Evolutionary conservation across 2,113 vertebrate species (phyloP), one percentile per base, ranked within the genome.

Genomic region (Climacteris rufus): DNA sequence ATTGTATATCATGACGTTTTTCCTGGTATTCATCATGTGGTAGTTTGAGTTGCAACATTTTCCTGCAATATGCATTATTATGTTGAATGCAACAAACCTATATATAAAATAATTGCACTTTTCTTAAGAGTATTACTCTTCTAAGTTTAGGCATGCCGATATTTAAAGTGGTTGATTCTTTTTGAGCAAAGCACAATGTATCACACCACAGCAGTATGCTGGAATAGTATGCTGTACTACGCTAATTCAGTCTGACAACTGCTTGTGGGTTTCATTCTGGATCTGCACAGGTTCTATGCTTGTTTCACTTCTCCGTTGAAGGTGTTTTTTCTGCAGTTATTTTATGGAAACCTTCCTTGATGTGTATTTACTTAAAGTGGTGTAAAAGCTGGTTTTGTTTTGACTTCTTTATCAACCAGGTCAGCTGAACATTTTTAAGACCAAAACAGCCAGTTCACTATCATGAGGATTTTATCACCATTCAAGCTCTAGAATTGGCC

Each of bases 1-100:
- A 5, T 93, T 74, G 76, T 63, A 22, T 42, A 40, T 68, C 37
- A 60, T 81, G 66, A 68, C 28, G 71, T 70, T 75, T 90, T 93
- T 94, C 77, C 64, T 45, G 27, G 15, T 50, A 49, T 66, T 83
- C 72, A 61, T 92, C 61, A 31, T 71, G 33, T 35, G 17, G 83
- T 90, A 24, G 35, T 88, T 81, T 90, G 63, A 75, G 60, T 77
- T 83, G 68, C 68, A 88, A 50, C 54, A 56, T 90, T 93, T 90
- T 83, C 64, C 83, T 91, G 19, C 24, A 74, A 5, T 78, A n/a
- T 15, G 11, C 6, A 0, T 84, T 87, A 37, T n/a, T 84, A 21
- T 70, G 42, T 39, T 50, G 57, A 79, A 35, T 63, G 66, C 47
- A 68, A n/a, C 31, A 57, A 89, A 74, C 21, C 20, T 77, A 7